Conservation (phyloP, 1,140 invertebrate genomes). For the Eufriesea mexicana region DNA sequence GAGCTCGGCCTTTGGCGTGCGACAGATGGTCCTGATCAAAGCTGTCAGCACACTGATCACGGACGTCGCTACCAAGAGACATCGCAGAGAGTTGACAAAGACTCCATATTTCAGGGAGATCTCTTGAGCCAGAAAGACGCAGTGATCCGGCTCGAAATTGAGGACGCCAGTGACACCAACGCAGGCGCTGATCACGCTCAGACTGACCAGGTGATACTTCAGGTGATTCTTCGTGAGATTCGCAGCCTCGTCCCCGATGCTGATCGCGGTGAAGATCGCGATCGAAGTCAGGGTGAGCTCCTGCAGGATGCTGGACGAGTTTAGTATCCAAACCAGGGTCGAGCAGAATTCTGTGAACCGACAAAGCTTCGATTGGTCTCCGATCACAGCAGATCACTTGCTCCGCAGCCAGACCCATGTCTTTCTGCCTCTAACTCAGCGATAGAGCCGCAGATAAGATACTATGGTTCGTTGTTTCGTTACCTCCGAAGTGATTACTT, state of each 20-base stretch:
- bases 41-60: slow-evolving; percentile 67
- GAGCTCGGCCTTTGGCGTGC: slow-evolving; percentile 74
- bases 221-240: slow-evolving; percentile 83
- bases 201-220: slow-evolving; percentile 83
- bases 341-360: slow-evolving; percentile 78
- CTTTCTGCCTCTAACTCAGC: neutral
- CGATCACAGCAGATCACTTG: neutral
- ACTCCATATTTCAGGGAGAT: slow-evolving; percentile 82
- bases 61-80: slow-evolving; percentile 75
- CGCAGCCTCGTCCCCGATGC: slow-evolving; percentile 72
- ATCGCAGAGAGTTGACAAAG: slow-evolving; percentile 81
- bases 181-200: slow-evolving; percentile 82
- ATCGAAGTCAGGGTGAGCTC: slow-evolving; percentile 83
- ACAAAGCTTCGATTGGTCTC: too few relatives aligned
- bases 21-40: slow-evolving; percentile 71
- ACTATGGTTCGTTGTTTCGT: neutral
- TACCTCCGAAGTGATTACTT: slow-evolving; percentile 78
- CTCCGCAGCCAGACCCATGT: neutral
- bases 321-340: slow-evolving; percentile 81
- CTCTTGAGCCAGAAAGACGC: slow-evolving; percentile 81
- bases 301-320: slow-evolving; percentile 83
- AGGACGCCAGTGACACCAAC: slow-evolving; percentile 81
- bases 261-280: slow-evolving; percentile 81
- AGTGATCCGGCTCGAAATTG: slow-evolving; percentile 78
- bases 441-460: neutral